Evolutionary conservation across 2,888 invertebrate species (phyloP).

Genomic region (Melinopterus prodromus): DNA sequence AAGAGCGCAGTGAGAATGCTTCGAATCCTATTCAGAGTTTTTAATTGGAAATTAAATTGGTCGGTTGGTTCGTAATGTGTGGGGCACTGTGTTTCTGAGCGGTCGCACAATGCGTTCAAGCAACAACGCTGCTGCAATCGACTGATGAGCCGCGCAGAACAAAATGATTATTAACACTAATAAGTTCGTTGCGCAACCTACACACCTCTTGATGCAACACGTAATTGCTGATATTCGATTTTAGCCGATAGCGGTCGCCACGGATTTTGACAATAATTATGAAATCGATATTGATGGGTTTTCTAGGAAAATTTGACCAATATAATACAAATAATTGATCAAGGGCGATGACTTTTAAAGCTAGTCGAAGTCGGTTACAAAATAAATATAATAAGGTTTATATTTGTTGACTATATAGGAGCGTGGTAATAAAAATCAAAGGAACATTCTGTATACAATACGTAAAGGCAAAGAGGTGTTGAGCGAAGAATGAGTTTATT

Average conservation of each 20-base stretch:
- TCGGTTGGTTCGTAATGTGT: slow-evolving; percentile 4
- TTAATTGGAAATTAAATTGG: not conserved
- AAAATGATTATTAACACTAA: not conserved
- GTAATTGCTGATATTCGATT: not conserved
- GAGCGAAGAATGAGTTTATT: too few species aligned
- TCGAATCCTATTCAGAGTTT: not conserved
- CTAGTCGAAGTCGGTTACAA: too few species aligned
- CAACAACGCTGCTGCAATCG: not conserved
- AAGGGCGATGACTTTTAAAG: too few species aligned
- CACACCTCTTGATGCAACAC: not conserved
- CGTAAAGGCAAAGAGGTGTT: too few species aligned
- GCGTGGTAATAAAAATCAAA: too few species aligned
- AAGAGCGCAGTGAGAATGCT: not conserved
- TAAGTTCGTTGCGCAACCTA: not conserved
- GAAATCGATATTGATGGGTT: not conserved
- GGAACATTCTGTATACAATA: too few species aligned
- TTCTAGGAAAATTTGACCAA: not conserved
- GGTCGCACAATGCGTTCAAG: not conserved
- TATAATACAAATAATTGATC: too few species aligned
- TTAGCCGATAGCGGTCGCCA: not conserved
- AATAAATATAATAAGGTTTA: too few species aligned
- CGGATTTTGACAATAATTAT: not conserved
- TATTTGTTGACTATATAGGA: too few species aligned
- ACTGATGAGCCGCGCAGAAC: not conserved
- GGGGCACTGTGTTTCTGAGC: not conserved